These are phyloP conservation scores for Zaprionus gabonicus DNA, from an alignment of 1,140 invertebrate species.

Conservation along the genomic window DNA sequence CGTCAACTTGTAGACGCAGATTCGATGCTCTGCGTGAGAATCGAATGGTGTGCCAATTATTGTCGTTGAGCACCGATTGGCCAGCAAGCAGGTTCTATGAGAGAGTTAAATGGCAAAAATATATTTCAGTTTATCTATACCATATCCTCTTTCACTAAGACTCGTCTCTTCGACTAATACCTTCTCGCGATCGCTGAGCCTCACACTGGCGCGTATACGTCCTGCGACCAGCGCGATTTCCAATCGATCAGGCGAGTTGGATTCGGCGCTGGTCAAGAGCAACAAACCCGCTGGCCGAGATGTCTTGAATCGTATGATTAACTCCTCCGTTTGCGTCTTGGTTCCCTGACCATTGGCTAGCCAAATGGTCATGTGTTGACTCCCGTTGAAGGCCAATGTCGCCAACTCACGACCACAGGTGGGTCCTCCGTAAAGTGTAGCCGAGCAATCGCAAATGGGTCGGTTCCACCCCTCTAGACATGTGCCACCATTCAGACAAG, in stretches of 20 bases:
- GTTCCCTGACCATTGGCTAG: conserved; percentile 90
- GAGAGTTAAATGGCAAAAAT: background rate
- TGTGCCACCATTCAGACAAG: conserved; percentile 95
- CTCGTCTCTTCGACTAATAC: conserved; percentile 84
- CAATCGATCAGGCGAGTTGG: conserved; percentile 90
- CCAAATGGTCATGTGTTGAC: conserved; percentile 92
- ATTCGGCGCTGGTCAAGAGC: conserved; percentile 90
- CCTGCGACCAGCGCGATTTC: conserved; percentile 93
- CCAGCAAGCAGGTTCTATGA: conserved; percentile 92
- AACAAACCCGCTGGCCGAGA: conserved; percentile 90
- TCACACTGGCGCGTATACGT: conserved; percentile 91
- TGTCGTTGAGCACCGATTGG: conserved; percentile 93
- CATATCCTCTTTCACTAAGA: background rate
- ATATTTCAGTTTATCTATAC: background rate
- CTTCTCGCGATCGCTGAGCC: conserved; percentile 94
- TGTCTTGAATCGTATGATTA: conserved; percentile 95
- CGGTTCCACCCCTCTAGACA: conserved; percentile 98
- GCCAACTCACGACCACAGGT: conserved; percentile 96
- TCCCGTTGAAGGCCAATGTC: conserved; percentile 94
- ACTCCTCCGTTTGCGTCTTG: conserved; percentile 95
- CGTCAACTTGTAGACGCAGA: conserved; percentile 94
- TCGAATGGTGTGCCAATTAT: conserved; percentile 96
- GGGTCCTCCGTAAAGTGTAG: conserved; percentile 94
- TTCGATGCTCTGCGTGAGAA: conserved; percentile 93
- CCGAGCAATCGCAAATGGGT: conserved; percentile 97